These are phyloP conservation scores for Cyclophora punctaria DNA, from an alignment of 2,888 invertebrate species.

Conservation along the genomic window DNA sequence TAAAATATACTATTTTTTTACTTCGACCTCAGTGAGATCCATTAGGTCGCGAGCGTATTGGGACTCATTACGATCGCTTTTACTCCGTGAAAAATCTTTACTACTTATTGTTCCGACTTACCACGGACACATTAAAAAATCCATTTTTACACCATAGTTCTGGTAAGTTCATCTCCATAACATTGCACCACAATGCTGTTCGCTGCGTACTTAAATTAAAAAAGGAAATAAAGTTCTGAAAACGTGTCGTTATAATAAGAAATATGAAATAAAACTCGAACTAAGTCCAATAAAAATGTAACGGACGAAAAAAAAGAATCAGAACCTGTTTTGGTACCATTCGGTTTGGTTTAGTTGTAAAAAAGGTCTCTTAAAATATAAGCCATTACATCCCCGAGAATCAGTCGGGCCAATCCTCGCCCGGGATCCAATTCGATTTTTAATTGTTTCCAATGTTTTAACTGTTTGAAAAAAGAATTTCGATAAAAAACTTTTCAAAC, in stretches of 20 bases:
- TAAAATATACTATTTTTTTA: conserved; percentile 57
- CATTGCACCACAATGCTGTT: conserved; percentile 4
- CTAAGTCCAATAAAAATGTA: conserved; percentile 64
- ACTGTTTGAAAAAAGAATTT: conserved; percentile 37
- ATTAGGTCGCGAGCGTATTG: conserved; percentile 59
- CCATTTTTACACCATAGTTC: neutral
- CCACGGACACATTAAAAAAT: too few relatives aligned
- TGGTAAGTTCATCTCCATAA: conserved; percentile 12
- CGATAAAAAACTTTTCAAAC: conserved; percentile 20
- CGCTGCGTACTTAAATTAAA: conserved; percentile 14
- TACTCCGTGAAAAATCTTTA: conserved; percentile 58
- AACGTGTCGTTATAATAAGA: conserved; percentile 59
- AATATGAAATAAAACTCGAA: conserved; percentile 58
- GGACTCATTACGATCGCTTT: conserved; percentile 58
- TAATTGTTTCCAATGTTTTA: conserved; percentile 58
- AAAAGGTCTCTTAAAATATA: conserved; percentile 71
- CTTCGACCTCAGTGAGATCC: conserved; percentile 57
- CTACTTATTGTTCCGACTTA: conserved; percentile 57
- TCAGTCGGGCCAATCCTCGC: conserved; percentile 59
- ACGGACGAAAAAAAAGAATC: conserved; percentile 58
- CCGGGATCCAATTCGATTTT: conserved; percentile 63
- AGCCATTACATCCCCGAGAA: conserved; percentile 70
- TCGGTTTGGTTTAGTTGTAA: conserved; percentile 67
- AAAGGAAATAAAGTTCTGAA: conserved; percentile 31
- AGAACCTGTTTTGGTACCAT: conserved; percentile 54